These are phyloP conservation scores for Lacerta bilineata DNA, from an alignment of 2,797 vertebrate species.

Conservation along the genomic window DNA sequence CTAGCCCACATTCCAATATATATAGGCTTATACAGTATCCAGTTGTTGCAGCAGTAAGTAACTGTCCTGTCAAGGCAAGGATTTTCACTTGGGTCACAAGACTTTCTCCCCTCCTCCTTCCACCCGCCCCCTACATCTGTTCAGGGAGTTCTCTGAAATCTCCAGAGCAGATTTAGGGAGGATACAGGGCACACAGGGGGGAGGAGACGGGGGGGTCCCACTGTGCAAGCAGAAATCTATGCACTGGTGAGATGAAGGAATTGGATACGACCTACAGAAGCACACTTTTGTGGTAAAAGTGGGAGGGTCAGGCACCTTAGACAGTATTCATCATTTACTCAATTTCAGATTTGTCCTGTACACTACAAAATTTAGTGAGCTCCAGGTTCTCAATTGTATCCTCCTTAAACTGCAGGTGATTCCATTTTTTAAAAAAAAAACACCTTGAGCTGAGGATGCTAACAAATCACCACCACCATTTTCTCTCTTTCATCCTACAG, in stretches of 20 bases:
- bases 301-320: background rate
- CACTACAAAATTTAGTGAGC: background rate
- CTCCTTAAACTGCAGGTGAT: background rate
- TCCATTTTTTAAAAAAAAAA: background rate
- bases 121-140: too few relatives aligned
- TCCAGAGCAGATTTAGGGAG: too few relatives aligned
- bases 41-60: too few relatives aligned
- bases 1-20: background rate
- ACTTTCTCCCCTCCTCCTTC: too few relatives aligned
- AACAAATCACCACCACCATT: background rate
- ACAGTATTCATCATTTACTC: background rate
- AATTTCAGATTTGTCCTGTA: background rate
- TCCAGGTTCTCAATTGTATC: background rate
- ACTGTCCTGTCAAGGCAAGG: too few relatives aligned
- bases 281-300: background rate
- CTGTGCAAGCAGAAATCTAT: too few relatives aligned
- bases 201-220: too few relatives aligned
- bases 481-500: background rate
- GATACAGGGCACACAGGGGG: too few relatives aligned
- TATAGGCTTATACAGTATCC: background rate
- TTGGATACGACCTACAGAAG: too few relatives aligned
- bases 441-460: background rate
- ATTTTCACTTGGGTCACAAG: too few relatives aligned
- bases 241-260: too few relatives aligned
- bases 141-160: too few relatives aligned